These are phyloP conservation scores for Brachyopa scutellaris DNA, from an alignment of 2,888 invertebrate species.

Conservation along the genomic window DNA sequence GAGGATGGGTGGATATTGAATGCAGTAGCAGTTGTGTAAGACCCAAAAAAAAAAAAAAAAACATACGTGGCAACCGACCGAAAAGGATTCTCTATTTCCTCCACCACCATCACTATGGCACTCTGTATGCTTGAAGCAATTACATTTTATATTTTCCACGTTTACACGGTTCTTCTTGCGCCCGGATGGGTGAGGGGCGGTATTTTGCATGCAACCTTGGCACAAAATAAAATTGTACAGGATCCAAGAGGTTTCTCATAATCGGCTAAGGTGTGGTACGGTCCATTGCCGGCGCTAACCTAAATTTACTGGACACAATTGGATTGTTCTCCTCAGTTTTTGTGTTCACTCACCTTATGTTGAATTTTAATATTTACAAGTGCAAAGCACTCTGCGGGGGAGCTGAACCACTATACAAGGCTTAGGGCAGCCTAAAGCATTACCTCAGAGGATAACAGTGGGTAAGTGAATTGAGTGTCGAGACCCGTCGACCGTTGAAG, in stretches of 20 bases:
- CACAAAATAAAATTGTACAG: constrained; percentile 8
- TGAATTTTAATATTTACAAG: constrained; percentile 68
- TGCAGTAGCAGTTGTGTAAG: constrained; percentile 21
- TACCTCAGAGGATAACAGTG: constrained; percentile 12
- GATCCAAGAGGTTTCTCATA: constrained; percentile 31
- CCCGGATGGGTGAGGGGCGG: not conserved
- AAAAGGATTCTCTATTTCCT: constrained; percentile 38
- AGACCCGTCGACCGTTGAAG: constrained; percentile 60
- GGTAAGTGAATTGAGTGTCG: constrained; percentile 56
- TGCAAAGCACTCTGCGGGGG: constrained; percentile 37
- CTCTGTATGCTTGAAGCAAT: constrained; percentile 47
- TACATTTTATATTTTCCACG: constrained; percentile 55
- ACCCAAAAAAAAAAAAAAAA: constrained; percentile 8
- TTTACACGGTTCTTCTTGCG: not conserved
- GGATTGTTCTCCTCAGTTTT: constrained; percentile 35
- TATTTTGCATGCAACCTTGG: constrained; percentile 24
- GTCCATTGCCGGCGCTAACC: constrained; percentile 50
- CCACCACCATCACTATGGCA: not conserved
- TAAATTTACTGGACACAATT: constrained; percentile 66
- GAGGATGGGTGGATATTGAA: constrained; percentile 17
- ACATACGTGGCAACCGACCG: constrained; percentile 36
- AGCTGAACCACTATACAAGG: not conserved
- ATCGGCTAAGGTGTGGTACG: constrained; percentile 43
- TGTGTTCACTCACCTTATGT: constrained; percentile 34
- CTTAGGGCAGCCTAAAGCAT: not conserved